phyloP scores from a whole-genome alignment of 2,888 invertebrate genomes.

The Ashinkailepas kermadecensis region DNA sequence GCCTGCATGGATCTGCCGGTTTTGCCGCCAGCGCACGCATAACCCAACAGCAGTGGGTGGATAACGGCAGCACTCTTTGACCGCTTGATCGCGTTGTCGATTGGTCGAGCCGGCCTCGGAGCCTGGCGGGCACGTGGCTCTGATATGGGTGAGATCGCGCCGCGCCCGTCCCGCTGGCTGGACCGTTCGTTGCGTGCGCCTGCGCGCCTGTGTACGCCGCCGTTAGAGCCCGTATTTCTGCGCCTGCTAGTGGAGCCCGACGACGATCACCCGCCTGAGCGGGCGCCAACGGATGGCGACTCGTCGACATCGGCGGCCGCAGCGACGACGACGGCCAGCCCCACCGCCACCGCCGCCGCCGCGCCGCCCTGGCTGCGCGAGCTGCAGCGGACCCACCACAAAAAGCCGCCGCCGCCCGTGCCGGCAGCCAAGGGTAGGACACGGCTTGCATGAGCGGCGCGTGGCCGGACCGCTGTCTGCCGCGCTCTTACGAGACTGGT shows the following conservation, averaged over 20 bases:
- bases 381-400: neutral
- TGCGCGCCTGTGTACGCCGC: neutral
- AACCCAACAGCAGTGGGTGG: no score
- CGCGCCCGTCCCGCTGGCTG: neutral
- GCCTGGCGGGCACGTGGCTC: neutral
- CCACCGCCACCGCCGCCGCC: neutral
- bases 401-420: neutral
- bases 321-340: neutral
- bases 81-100: no score
- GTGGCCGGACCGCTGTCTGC: neutral
- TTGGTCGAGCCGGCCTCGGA: no score
- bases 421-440: neutral
- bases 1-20: no score
- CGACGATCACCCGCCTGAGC: neutral
- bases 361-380: neutral
- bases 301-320: neutral
- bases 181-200: neutral
- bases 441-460: neutral
- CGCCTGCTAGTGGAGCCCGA: slow-evolving; percentile 1
- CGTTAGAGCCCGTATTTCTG: neutral
- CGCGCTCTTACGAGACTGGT: neutral
- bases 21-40: no score
- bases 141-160: neutral
- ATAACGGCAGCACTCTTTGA: no score
- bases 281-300: neutral